Conservation (phyloP, 2,797 vertebrate species). For the Hemitrygon akajei region DNA sequence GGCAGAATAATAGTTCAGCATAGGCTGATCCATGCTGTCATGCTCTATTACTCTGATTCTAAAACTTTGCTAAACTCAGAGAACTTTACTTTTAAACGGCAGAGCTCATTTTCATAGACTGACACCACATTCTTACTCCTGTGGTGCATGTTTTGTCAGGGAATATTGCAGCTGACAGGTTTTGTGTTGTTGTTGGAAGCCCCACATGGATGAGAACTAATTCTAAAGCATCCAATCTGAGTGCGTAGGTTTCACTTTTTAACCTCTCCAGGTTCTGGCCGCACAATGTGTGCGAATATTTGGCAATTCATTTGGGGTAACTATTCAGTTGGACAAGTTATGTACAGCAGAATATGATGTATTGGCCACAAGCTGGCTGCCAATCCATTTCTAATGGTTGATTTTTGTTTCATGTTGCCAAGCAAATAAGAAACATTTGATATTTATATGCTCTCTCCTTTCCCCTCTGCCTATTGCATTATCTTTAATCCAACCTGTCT, state of each 20-base stretch:
- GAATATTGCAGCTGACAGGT: neutral
- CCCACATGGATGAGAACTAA: neutral
- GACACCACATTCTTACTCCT: neutral
- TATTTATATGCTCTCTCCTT: neutral
- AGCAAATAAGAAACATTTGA: neutral
- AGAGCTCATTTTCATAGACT: neutral
- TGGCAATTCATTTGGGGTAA: neutral
- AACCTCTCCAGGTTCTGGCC: neutral
- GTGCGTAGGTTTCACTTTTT: neutral
- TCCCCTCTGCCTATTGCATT: no score
- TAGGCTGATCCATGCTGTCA: no score
- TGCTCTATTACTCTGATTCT: no score
- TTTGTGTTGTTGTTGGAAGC: neutral
- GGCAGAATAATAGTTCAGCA: no score
- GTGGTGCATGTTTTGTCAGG: neutral
- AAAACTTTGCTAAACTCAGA: neutral
- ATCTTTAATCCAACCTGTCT: no score
- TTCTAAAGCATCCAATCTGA: neutral
- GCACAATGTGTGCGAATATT: neutral
- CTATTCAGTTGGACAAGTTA: neutral
- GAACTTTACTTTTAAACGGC: neutral
- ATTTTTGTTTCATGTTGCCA: neutral
- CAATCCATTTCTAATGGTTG: neutral
- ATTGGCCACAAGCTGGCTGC: neutral
- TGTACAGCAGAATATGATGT: neutral